A percentile compares a stretch with the other conserved stretches of the same genome.
Evolutionary conservation across 2,888 invertebrate genomes (phyloP).

Genomic region (Drosophila siamana): DNA sequence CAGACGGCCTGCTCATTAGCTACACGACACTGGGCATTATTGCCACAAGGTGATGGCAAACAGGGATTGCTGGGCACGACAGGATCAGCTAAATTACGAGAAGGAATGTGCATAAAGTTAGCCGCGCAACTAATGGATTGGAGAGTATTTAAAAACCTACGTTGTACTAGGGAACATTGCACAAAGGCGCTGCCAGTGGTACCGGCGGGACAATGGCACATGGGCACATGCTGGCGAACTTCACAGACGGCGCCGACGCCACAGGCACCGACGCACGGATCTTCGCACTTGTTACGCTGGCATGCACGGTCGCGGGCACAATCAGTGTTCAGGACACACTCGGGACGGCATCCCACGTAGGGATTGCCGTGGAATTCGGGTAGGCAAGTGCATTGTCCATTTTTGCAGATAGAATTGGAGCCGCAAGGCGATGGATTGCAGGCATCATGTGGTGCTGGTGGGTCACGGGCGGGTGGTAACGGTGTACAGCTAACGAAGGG

Average conservation of each 20-base stretch:
- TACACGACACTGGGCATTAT: slow-evolving; percentile 90
- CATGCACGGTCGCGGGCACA: slow-evolving; percentile 91
- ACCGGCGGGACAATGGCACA: slow-evolving; percentile 89
- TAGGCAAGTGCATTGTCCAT: slow-evolving; percentile 88
- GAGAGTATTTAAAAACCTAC: slow-evolving; percentile 84
- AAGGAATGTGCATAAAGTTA: not conserved
- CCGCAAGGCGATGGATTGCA: slow-evolving; percentile 92
- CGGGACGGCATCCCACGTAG: slow-evolving; percentile 91
- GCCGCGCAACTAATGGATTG: not conserved
- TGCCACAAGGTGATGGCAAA: slow-evolving; percentile 91
- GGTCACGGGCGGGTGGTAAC: slow-evolving; percentile 79
- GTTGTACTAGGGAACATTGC: slow-evolving; percentile 87
- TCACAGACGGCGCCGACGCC: slow-evolving; percentile 90
- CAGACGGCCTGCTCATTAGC: slow-evolving; percentile 90
- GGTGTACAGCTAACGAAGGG: slow-evolving; percentile 87
- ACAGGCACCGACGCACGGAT: slow-evolving; percentile 92
- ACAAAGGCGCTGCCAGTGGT: slow-evolving; percentile 91
- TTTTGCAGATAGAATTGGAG: slow-evolving; percentile 90
- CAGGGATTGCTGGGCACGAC: slow-evolving; percentile 86
- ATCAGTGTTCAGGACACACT: slow-evolving; percentile 92
- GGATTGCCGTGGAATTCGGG: slow-evolving; percentile 88
- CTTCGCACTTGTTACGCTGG: slow-evolving; percentile 90
- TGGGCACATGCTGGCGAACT: slow-evolving; percentile 91
- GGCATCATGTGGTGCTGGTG: slow-evolving; percentile 83
- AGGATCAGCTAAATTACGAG: slow-evolving; percentile 59